Conservation (phyloP, 2,113 vertebrate species). For the Cochlearius cochlearius region DNA sequence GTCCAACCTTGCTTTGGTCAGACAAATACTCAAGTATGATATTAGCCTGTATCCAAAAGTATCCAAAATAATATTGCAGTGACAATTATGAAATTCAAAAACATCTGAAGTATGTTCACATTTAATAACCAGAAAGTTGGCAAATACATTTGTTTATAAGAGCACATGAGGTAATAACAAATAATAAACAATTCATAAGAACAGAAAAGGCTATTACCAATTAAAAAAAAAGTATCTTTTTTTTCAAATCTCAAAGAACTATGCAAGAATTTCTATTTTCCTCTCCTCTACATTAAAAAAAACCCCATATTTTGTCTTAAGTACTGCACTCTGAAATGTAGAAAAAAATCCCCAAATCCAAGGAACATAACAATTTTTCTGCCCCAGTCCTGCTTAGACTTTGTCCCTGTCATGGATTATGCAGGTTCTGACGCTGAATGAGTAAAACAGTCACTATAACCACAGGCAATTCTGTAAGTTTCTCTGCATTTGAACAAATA, state of each 20-base stretch:
- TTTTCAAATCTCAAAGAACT: not conserved
- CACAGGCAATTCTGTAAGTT: not conserved
- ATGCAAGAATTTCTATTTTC: not conserved
- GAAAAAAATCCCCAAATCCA: not conserved
- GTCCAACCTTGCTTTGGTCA: not conserved
- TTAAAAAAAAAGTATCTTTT: not conserved
- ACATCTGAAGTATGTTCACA: not conserved
- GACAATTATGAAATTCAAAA: not conserved
- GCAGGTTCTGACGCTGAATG: not conserved
- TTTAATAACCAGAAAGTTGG: not conserved
- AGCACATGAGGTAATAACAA: not conserved
- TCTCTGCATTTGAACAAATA: not conserved
- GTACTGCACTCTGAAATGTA: not conserved
- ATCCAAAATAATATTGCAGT: not conserved
- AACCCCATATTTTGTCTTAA: not conserved
- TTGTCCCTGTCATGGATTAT: not conserved
- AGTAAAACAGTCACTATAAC: not conserved
- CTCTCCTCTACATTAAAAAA: not conserved
- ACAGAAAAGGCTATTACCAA: not conserved
- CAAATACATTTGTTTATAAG: not conserved
- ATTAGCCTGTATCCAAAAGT: not conserved
- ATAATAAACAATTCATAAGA: not conserved
- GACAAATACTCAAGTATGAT: not conserved
- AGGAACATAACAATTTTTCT: not conserved
- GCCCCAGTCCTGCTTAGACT: not conserved